These are phyloP conservation scores for Periophthalmus modestus DNA, from an alignment of 2,113 vertebrate species.

Conservation along the genomic window DNA sequence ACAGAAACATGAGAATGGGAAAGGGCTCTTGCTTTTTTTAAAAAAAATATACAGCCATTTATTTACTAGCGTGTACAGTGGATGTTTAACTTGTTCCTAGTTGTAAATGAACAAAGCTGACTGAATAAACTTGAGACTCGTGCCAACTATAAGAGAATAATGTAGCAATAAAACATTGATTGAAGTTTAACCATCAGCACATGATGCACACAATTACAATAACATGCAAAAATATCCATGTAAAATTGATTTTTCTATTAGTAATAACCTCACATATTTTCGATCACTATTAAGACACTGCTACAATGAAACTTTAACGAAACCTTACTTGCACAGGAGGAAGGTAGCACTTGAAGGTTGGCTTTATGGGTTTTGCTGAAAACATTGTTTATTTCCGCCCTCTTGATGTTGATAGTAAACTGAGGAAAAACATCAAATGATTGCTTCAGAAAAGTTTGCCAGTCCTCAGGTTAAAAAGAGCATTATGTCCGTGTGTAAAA, in stretches of 20 bases:
- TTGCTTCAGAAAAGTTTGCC: slow-evolving; percentile 37
- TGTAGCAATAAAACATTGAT: neutral
- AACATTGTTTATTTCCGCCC: slow-evolving; percentile 82
- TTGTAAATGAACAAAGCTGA: neutral
- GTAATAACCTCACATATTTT: neutral
- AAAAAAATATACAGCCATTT: neutral
- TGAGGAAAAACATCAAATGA: slow-evolving; percentile 21
- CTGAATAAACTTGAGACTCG: neutral
- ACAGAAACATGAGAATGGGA: slow-evolving; percentile 17
- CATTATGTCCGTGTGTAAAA: slow-evolving; percentile 18
- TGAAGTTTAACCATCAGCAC: neutral
- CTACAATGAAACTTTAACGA: neutral
- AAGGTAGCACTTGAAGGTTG: slow-evolving; percentile 92
- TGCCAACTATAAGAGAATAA: neutral
- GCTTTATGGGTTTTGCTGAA: slow-evolving; percentile 83
- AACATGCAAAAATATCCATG: no score
- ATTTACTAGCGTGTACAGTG: neutral
- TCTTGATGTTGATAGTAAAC: slow-evolving; percentile 26
- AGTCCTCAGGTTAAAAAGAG: slow-evolving; percentile 23
- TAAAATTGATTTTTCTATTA: neutral
- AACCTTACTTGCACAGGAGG: slow-evolving; percentile 85
- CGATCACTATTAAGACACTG: neutral
- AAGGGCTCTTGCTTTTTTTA: neutral
- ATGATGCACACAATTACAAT: neutral
- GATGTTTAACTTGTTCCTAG: neutral